These are phyloP conservation scores for Passer montanus DNA, from an alignment of 2,113 vertebrate species.

Conservation along the genomic window DNA sequence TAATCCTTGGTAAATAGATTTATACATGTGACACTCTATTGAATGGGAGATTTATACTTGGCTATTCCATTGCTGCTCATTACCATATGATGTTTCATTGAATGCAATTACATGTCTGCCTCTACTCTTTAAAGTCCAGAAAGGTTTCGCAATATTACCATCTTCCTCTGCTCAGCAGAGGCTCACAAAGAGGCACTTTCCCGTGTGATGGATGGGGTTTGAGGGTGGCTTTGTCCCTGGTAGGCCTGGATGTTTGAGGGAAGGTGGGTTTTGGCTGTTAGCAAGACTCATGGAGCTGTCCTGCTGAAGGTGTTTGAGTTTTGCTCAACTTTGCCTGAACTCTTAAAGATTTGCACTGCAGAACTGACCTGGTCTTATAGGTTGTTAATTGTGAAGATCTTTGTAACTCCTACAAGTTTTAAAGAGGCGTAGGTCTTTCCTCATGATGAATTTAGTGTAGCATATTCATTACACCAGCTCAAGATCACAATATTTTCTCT, in stretches of 20 bases:
- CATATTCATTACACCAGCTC: not conserved
- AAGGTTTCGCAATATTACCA: not conserved
- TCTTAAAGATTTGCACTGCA: not conserved
- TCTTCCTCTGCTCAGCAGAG: not conserved
- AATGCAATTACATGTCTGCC: slow-evolving; percentile 16
- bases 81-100: slow-evolving; percentile 48
- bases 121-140: slow-evolving; percentile 8
- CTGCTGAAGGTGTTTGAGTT: not conserved
- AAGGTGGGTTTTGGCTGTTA: not conserved
- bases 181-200: not conserved
- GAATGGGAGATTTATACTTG: slow-evolving; percentile 57
- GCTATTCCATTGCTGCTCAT: slow-evolving; percentile 39
- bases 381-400: not conserved
- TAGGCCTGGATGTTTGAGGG: not conserved
- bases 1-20: slow-evolving; percentile 60
- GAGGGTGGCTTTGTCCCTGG: not conserved
- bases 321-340: not conserved
- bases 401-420: not conserved
- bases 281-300: not conserved
- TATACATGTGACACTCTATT: slow-evolving; percentile 6
- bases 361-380: not conserved
- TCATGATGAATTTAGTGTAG: not conserved
- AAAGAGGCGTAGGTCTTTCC: not conserved
- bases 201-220: not conserved
- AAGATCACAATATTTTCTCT: not conserved